Evolutionary conservation across 1,140 invertebrate species (phyloP).

Genomic region (Diabrotica virgifera): DNA sequence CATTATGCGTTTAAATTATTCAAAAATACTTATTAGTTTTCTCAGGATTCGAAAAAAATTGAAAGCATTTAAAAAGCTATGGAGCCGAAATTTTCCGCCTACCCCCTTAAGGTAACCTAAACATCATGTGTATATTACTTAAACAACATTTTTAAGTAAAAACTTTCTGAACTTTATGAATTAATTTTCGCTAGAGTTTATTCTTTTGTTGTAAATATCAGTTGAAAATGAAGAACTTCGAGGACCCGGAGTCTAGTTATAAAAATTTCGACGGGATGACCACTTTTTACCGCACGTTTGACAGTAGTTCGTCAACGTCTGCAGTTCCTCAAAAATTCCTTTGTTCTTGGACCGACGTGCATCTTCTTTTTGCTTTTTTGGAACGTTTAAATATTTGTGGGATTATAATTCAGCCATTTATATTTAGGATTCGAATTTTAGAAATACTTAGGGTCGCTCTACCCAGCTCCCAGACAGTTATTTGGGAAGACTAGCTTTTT

Average conservation of each 20-base stretch:
- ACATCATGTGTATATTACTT: too few relatives aligned
- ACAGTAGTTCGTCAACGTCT: constrained; percentile 39
- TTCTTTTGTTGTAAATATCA: too few relatives aligned
- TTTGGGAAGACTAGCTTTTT: constrained; percentile 17
- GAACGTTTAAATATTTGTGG: constrained; percentile 37
- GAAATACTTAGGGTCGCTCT: constrained; percentile 35
- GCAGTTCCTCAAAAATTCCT: constrained; percentile 40
- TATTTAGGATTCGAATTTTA: constrained; percentile 41
- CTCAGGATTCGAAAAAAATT: too few relatives aligned
- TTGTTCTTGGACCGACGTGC: constrained; percentile 33
- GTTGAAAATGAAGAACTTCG: too few relatives aligned
- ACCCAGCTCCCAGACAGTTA: constrained; percentile 16
- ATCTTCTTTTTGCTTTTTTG: constrained; percentile 28
- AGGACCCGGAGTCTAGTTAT: neutral
- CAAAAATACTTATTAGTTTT: too few relatives aligned
- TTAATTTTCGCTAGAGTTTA: too few relatives aligned
- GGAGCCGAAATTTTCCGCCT: too few relatives aligned
- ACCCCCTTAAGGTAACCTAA: too few relatives aligned
- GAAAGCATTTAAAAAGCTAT: too few relatives aligned
- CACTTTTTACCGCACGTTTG: constrained; percentile 35
- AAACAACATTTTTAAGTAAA: too few relatives aligned
- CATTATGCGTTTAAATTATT: too few relatives aligned
- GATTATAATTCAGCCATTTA: constrained; percentile 42
- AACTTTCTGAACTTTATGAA: too few relatives aligned
- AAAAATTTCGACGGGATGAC: constrained; percentile 25